Evolutionary conservation across 2,888 invertebrate genomes (phyloP).

Genomic region (Folsomia candida): DNA sequence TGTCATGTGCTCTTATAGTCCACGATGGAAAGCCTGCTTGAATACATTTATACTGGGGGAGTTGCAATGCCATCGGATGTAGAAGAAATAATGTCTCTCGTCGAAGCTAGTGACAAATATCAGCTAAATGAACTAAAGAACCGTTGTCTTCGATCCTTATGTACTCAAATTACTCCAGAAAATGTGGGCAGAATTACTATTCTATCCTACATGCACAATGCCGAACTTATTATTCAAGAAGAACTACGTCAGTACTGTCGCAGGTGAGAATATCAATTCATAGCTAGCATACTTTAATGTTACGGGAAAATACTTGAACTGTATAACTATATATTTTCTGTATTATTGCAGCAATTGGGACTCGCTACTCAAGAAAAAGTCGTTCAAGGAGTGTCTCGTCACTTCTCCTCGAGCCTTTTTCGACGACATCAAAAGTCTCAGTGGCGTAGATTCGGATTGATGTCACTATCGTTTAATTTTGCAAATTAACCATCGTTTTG

Average conservation of each 20-base stretch:
- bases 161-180: constrained; percentile 34
- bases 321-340: not conserved
- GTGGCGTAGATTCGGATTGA: constrained; percentile 9
- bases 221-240: constrained; percentile 33
- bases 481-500: no score
- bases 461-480: not conserved
- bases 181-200: constrained; percentile 35
- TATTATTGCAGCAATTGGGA: constrained; percentile 30
- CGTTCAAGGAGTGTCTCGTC: constrained; percentile 32
- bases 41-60: constrained; percentile 61
- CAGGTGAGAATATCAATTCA: constrained; percentile 21
- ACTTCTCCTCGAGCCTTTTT: constrained; percentile 32
- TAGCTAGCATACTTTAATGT: not conserved
- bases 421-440: constrained; percentile 30
- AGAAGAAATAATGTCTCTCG: constrained; percentile 49
- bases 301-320: not conserved
- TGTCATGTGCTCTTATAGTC: no score
- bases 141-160: constrained; percentile 53
- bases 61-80: constrained; percentile 27
- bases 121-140: constrained; percentile 58
- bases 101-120: constrained; percentile 58
- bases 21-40: constrained; percentile 54
- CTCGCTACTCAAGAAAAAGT: constrained; percentile 20
- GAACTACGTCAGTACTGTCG: constrained; percentile 33
- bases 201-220: constrained; percentile 36